Percentiles rank a stretch among this genome's conserved stretches.
These are phyloP conservation scores for Urosaurus nigricauda DNA, from an alignment of 2,797 vertebrate genomes.

Conservation along the genomic window DNA sequence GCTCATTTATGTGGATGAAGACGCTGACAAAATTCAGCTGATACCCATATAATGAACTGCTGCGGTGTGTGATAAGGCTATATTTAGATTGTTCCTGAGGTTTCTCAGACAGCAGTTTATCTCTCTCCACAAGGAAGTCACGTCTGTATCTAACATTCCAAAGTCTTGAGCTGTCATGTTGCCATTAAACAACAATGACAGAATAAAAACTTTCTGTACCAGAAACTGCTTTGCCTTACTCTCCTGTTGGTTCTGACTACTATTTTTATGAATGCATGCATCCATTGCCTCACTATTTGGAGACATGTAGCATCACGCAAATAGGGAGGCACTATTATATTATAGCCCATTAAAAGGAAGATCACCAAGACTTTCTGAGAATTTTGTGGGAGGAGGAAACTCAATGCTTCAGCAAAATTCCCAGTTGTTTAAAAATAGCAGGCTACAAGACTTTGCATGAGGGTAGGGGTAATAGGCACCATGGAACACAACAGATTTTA, in stretches of 20 bases:
- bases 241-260: background rate
- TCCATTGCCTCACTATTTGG: background rate
- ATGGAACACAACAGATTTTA: background rate
- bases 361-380: background rate
- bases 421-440: background rate
- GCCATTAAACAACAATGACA: conserved; percentile 23
- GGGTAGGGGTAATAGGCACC: too few species aligned
- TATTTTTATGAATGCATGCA: background rate
- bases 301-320: background rate
- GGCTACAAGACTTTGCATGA: too few species aligned
- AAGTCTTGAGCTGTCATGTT: conserved; percentile 2
- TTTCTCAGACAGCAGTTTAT: background rate
- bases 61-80: conserved; percentile 3
- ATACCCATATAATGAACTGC: background rate
- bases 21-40: background rate
- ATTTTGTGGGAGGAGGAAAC: background rate
- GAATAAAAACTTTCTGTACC: background rate
- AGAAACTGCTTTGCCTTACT: background rate
- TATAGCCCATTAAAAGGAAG: background rate
- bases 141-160: background rate
- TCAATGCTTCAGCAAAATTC: background rate
- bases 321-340: background rate
- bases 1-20: background rate
- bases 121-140: background rate
- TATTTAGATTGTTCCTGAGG: background rate